A percentile compares a stretch with the other conserved stretches of the same genome.
These are phyloP conservation scores for Eubucco bourcierii DNA, from an alignment of 2,113 vertebrate genomes.

Conservation along the genomic window DNA sequence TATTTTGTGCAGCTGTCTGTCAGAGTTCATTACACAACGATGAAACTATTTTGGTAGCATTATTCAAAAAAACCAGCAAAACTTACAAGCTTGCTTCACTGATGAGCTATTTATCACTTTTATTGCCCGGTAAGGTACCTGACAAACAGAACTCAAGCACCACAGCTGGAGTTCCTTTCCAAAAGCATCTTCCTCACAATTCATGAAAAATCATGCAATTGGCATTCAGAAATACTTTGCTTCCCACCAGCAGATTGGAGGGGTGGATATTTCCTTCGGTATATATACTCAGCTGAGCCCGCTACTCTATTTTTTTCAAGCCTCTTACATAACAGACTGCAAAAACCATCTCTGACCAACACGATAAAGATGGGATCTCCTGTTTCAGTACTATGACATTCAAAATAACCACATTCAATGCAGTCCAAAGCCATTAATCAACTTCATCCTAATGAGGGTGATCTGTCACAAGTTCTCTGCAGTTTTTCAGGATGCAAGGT, in stretches of 20 bases:
- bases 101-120: background rate
- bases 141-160: background rate
- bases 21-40: conserved; percentile 4
- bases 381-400: background rate
- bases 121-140: background rate
- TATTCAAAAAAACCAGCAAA: background rate
- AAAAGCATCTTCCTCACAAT: conserved; percentile 15
- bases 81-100: background rate
- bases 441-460: background rate
- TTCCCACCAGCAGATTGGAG: background rate
- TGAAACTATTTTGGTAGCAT: background rate
- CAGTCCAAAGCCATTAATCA: background rate
- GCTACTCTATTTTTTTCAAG: background rate
- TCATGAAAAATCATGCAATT: background rate
- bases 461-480: background rate
- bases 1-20: background rate
- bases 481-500: background rate
- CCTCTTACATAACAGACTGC: conserved; percentile 64
- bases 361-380: conserved; percentile 21
- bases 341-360: conserved; percentile 47
- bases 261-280: background rate
- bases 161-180: background rate
- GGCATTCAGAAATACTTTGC: background rate
- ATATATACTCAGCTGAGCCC: background rate
- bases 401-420: background rate